Base-by-base conservation (phyloP, 2,888 invertebrate species). In the Synergus laeviventris region DNA sequence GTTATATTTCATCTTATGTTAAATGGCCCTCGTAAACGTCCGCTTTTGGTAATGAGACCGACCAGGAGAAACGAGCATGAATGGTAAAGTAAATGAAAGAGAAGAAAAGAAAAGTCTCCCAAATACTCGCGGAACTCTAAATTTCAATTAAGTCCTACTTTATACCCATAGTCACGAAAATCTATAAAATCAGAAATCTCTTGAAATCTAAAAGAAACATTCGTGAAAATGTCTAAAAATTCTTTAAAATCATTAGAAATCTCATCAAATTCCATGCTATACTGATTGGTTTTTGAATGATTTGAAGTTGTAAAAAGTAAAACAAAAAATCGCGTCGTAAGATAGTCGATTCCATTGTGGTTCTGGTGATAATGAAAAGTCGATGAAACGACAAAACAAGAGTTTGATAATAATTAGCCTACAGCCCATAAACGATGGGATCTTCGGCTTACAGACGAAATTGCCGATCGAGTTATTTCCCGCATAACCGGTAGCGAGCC, bases 31-130 rank as follows among this genome's bases (percentile, higher is more conserved):
- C 81, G 81, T 80, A 78, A 81, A 81, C 81, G 81, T 81, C 82
- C 78, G 81, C 81, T 84, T 85, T 85, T 81, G 82, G 83, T 82
- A 84, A 85, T 85, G 82, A 84, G 81, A 80, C 74, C 79, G 80
- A 78, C 73, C 79, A 49, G n/a, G 81, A 62, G 80, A 81, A 83
- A 79, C 79, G 77, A 81, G 79, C 81, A 75, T 21, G 56, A 12
- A 56, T 21, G 76, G 77, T 76, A n/a, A n/a, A n/a, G n/a, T n/a
- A n/a, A 81, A 80, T 79, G 49, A 38, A 12, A 3, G 14, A 21
- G 5, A 21, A 56, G 12, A 18, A 21, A 56, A 56, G 11, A 56
- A 18, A 56, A 56, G 56, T 56, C 56, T 56, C 21, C 21, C 12
- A 56, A 14, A 56, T 56, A 11, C 2, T 4, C 21, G 56, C 56